A percentile compares a stretch with the other conserved stretches of the same genome.
Conservation (phyloP, 2,113 vertebrate species). For the Helogale parvula region DNA sequence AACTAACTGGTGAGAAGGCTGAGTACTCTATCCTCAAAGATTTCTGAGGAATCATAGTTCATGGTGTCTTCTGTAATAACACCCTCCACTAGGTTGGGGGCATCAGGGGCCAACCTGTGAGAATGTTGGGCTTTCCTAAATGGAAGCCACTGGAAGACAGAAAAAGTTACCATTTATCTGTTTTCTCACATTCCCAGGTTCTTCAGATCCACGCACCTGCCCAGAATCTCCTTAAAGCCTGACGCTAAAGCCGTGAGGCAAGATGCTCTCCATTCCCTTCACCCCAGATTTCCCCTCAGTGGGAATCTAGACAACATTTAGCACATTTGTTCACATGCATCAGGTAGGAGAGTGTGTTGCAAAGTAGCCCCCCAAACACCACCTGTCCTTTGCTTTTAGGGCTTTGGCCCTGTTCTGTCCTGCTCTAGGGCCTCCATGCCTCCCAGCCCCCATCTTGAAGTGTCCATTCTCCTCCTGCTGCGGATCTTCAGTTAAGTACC, state of each 20-base stretch:
- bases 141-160: not conserved
- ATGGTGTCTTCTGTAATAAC: not conserved
- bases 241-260: not conserved
- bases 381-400: not conserved
- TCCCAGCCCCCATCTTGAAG: too few species aligned
- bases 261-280: not conserved
- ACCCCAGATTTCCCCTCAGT: fast-evolving
- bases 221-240: not conserved
- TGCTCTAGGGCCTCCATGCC: fast-evolving
- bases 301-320: not conserved
- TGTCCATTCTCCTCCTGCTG: not conserved
- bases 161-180: not conserved
- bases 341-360: not conserved
- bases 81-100: not conserved
- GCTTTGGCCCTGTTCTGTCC: not conserved
- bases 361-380: too few species aligned
- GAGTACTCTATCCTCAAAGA: not conserved
- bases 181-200: not conserved
- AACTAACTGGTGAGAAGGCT: not conserved
- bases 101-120: not conserved
- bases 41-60: not conserved
- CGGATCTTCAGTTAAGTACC: not conserved
- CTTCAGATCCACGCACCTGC: not conserved
- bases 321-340: not conserved
- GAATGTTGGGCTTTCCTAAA: not conserved